Evolutionary conservation across 2,888 invertebrate genomes (phyloP).

Genomic region (Choristoneura rosaceana): DNA sequence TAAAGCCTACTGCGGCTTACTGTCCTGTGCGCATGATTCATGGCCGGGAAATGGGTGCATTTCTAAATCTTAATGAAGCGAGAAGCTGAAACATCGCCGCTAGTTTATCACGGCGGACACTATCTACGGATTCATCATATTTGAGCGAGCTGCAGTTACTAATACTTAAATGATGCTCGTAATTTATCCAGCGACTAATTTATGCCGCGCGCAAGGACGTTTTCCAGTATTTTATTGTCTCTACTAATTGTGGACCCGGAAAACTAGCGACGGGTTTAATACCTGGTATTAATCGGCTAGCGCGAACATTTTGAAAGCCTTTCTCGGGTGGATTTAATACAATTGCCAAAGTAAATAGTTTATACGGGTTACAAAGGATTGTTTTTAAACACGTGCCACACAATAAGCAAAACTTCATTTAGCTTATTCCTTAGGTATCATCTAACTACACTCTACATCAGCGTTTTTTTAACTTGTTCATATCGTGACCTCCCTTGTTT

Average conservation of each 20-base stretch:
- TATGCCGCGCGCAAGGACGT: slow-evolving; percentile 46
- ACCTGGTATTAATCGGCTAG: background rate
- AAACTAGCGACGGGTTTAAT: slow-evolving; percentile 1
- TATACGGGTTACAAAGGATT: background rate
- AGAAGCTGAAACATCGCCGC: slow-evolving; percentile 50
- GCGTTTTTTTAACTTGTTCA: too few species aligned
- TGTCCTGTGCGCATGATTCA: slow-evolving; percentile 61
- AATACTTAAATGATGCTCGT: slow-evolving; percentile 52
- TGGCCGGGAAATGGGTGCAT: slow-evolving; percentile 69
- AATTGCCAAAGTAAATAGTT: background rate
- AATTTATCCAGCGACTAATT: slow-evolving; percentile 50
- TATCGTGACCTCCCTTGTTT: too few species aligned
- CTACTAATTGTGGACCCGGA: slow-evolving; percentile 34
- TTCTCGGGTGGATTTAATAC: background rate
- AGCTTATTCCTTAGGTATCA: too few species aligned
- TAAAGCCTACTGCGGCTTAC: slow-evolving; percentile 38
- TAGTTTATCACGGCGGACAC: slow-evolving; percentile 52
- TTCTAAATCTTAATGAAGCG: slow-evolving; percentile 60
- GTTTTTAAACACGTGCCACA: background rate
- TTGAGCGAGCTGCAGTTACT: slow-evolving; percentile 43
- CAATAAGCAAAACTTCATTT: too few species aligned
- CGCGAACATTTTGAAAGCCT: slow-evolving; percentile 2
- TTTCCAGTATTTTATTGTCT: slow-evolving; percentile 42
- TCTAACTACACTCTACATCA: too few species aligned
- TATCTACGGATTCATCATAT: slow-evolving; percentile 53